phyloP scores from a whole-genome alignment of 2,113 vertebrate species.

The Charina bottae region DNA sequence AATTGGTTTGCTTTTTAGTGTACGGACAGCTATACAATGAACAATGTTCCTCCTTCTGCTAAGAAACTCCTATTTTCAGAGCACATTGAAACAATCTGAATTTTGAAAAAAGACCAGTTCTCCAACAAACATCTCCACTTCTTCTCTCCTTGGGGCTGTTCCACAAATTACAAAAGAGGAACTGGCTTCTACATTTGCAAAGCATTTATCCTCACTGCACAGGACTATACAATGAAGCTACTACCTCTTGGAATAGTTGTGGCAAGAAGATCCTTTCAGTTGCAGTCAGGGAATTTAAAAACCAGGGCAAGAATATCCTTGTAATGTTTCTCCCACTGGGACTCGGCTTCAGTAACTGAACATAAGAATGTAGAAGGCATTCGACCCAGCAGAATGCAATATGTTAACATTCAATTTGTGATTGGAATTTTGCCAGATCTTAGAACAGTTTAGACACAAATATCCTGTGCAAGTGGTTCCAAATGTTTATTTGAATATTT shows the following conservation, averaged over 20 bases:
- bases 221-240: neutral
- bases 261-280: neutral
- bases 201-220: neutral
- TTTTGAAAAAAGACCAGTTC: neutral
- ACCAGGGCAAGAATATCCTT: neutral
- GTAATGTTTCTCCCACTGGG: neutral
- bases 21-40: neutral
- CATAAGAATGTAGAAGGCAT: neutral
- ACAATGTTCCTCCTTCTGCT: neutral
- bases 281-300: neutral
- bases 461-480: slow-evolving; percentile 61
- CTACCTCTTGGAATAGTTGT: neutral
- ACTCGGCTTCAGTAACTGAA: neutral
- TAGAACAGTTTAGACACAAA: neutral
- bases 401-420: neutral
- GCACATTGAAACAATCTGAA: neutral
- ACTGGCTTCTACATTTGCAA: neutral
- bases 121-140: too few species aligned
- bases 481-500: slow-evolving; percentile 78
- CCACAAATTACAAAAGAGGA: neutral
- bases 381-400: neutral
- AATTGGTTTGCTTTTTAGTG: neutral
- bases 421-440: neutral
- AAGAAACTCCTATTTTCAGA: neutral
- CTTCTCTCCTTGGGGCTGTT: neutral